Evolutionary conservation across 2,113 vertebrate genomes (phyloP).

Genomic region (Hucho hucho): DNA sequence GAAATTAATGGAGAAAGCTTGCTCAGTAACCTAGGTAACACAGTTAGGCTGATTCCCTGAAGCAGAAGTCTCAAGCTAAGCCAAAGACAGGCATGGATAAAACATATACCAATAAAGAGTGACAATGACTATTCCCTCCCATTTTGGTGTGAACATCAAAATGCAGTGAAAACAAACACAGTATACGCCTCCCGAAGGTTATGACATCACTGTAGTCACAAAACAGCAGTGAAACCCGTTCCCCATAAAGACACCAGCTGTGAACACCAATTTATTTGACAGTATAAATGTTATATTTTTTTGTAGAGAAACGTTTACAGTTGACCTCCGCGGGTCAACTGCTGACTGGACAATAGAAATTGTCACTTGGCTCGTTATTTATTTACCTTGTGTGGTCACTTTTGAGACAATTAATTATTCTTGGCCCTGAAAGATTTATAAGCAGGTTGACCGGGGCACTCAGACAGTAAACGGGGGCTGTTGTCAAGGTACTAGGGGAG

Average conservation of each 20-base stretch:
- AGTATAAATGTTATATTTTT: background rate
- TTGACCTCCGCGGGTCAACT: conserved; percentile 53
- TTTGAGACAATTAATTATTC: conserved; percentile 68
- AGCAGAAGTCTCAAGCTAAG: too few relatives aligned
- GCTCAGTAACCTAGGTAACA: too few relatives aligned
- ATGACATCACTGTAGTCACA: background rate
- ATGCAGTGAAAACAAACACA: background rate
- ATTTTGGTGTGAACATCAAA: background rate
- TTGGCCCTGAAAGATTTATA: conserved; percentile 71
- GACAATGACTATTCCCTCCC: background rate
- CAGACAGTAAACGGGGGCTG: conserved; percentile 65
- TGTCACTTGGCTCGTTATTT: conserved; percentile 69
- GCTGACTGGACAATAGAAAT: conserved; percentile 67
- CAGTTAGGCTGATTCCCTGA: too few relatives aligned
- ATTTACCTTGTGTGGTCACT: conserved; percentile 68
- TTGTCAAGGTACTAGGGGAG: conserved; percentile 61
- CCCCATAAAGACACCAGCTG: conserved; percentile 21
- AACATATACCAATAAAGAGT: too few relatives aligned
- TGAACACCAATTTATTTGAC: background rate
- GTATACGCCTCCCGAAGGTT: too few relatives aligned
- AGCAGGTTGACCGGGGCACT: conserved; percentile 58
- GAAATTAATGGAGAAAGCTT: too few relatives aligned
- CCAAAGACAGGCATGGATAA: too few relatives aligned
- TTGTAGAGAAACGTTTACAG: conserved; percentile 28
- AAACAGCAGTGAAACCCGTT: too few relatives aligned